phyloP scores from a whole-genome alignment of 2,113 vertebrate genomes.

The Athene cunicularia region DNA sequence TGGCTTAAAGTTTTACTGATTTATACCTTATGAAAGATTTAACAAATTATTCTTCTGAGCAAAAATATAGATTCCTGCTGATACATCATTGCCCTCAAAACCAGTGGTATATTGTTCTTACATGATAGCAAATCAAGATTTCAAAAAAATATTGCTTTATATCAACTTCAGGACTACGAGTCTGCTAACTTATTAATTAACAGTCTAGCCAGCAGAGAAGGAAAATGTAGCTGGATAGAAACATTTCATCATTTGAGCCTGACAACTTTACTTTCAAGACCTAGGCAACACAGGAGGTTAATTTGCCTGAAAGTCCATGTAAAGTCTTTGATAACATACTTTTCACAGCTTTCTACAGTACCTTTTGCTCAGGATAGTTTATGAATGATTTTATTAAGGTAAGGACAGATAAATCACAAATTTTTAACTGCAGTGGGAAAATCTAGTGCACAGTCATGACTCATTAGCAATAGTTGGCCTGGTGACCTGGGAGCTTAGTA shows the following conservation, averaged over 20 bases:
- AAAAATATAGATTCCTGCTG: not conserved
- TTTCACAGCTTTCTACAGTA: not conserved
- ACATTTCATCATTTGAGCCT: not conserved
- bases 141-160: not conserved
- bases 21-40: not conserved
- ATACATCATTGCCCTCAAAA: not conserved
- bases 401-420: not conserved
- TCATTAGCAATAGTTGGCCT: not conserved
- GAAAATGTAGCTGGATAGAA: not conserved
- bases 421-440: not conserved
- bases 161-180: not conserved
- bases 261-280: not conserved
- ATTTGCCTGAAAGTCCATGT: not conserved
- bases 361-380: not conserved
- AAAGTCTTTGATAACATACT: not conserved
- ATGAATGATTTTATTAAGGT: not conserved
- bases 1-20: not conserved
- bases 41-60: not conserved
- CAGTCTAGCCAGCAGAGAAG: not conserved
- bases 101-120: not conserved
- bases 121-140: not conserved
- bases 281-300: not conserved
- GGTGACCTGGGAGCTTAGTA: not conserved
- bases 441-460: not conserved
- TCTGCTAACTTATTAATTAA: not conserved